Evolutionary conservation across 2,888 invertebrate species (phyloP), one percentile per base, ranked within the genome.

Genomic region (Drosophila pseudotakahashii): DNA sequence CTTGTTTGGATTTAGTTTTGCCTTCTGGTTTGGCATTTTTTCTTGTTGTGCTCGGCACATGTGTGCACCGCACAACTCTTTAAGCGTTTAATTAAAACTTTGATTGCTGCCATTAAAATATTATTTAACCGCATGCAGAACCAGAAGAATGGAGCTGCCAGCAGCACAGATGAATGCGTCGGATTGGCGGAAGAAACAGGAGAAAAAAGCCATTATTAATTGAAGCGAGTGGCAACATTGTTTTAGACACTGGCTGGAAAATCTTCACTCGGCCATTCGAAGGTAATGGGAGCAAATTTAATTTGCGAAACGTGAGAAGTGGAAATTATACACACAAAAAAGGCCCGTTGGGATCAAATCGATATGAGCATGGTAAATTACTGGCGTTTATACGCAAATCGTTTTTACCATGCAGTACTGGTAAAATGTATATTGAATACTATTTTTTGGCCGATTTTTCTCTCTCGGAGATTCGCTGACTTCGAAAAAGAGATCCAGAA

Each of bases 61-160:
- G 50, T 54, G 60, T 48, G 54, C 50, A 13, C 54, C 7, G 10
- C 34, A 13, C 9, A 42, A 69, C 76, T 76, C 77, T 85, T 81
- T 45, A 85, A 85, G 85, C 73, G 67, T 79, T 82, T 69, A 82
- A 81, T 81, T 81, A 85, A 81, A 81, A 81, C 77, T 85, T 81
- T 81, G 81, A 85, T 85, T 81, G 86, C 76, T 48, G 68, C 72
- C 73, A 85, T 81, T 81, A 81, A 84, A 84, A 76, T 75, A 84
- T 73, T 61, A 72, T 51, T 76, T 51, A 70, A 50, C 66, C 42
- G 53, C 68, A 55, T 66, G 75, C 76, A 68, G 42, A 55, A 53
- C 32, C 39, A 14, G 6, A 7, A 57, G 52, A 11, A 34, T 26
- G 39, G 30, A 48, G 41, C 39, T 42, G 63, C 39, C 47, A 64